Evolutionary conservation across 2,888 invertebrate species (phyloP).

Genomic region (Leptinotarsa haldemani): DNA sequence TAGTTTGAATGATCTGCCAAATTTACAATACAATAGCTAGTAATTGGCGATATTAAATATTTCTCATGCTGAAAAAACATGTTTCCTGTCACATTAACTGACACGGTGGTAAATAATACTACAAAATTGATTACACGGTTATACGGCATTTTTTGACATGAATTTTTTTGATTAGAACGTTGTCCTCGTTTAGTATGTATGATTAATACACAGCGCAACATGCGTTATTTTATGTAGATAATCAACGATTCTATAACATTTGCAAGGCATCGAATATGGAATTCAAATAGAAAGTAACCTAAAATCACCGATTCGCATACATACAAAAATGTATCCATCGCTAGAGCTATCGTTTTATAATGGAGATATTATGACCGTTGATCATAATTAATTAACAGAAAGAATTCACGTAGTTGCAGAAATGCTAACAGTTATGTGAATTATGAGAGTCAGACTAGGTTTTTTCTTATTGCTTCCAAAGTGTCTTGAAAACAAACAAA

Average conservation of each 20-base stretch:
- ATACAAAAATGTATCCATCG: slow-evolving; percentile 31
- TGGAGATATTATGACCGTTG: slow-evolving; percentile 1
- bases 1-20: too few relatives aligned
- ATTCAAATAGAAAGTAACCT: slow-evolving; percentile 42
- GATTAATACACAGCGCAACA: background rate
- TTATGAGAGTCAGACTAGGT: slow-evolving; percentile 7
- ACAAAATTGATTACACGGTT: slow-evolving; percentile 11
- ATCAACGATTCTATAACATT: slow-evolving; percentile 39
- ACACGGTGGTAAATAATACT: slow-evolving; percentile 10
- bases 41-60: too few relatives aligned
- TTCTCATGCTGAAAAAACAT: background rate
- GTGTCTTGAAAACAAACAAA: background rate
- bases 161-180: slow-evolving; percentile 5
- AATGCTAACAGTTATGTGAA: slow-evolving; percentile 16
- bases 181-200: slow-evolving; percentile 17
- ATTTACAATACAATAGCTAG: too few relatives aligned
- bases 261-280: slow-evolving; percentile 31
- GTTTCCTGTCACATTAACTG: slow-evolving; percentile 4
- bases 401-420: background rate
- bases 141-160: slow-evolving; percentile 5
- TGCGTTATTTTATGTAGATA: slow-evolving; percentile 25
- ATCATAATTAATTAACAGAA: background rate
- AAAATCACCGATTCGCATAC: slow-evolving; percentile 40
- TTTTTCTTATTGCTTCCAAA: background rate
- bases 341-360: slow-evolving; percentile 22